Base-by-base conservation (phyloP, 2,113 vertebrate genomes). In the Chaetops frenatus region DNA sequence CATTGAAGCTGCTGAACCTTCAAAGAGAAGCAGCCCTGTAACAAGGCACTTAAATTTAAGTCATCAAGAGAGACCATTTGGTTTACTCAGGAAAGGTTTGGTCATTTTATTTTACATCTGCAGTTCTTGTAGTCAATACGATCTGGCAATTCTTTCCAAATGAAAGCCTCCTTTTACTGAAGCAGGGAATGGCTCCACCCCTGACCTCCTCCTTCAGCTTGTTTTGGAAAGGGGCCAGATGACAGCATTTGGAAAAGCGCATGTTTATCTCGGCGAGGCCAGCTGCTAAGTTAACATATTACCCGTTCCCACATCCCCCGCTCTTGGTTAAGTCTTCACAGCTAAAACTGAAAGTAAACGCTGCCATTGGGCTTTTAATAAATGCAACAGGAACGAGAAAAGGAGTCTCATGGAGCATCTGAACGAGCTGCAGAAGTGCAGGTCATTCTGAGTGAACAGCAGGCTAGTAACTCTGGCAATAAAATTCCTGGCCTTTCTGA, bases 161-260 rank as follows among this genome's bases (percentile, higher is more conserved):
- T 92, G 72, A 95, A 96, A 96, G 95, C 78, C 72, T 96, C 87
- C 87, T 90, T 95, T 95, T 91, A 57, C 77, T 51, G 20, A 95
- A 86, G 96, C 87, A 83, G 86, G 94, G 88, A 81, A 82, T 90
- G 93, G 94, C 83, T 94, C 96, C 95, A 95, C 89, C 92, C 95
- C 96, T 96, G 91, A 94, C 97, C 96, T 94, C 96, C 94, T 90
- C 92, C 90, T 88, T 40, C 84, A 79, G 95, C 95, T 91, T 79
- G 93, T 71, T 95, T 93, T 97, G 97, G 97, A 97, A 96, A 94
- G 38, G 64, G 90, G 97, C 97, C 98, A 98, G 96, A 95, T 96
- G 94, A 96, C 90, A 98, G 95, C 96, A 97, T 95, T 97, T 93
- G 95, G 95, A 92, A 97, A 97, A 94, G 93, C 94, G 86, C 91